These are phyloP conservation scores for Hoplias malabaricus DNA, from an alignment of 2,113 vertebrate species.

Conservation along the genomic window DNA sequence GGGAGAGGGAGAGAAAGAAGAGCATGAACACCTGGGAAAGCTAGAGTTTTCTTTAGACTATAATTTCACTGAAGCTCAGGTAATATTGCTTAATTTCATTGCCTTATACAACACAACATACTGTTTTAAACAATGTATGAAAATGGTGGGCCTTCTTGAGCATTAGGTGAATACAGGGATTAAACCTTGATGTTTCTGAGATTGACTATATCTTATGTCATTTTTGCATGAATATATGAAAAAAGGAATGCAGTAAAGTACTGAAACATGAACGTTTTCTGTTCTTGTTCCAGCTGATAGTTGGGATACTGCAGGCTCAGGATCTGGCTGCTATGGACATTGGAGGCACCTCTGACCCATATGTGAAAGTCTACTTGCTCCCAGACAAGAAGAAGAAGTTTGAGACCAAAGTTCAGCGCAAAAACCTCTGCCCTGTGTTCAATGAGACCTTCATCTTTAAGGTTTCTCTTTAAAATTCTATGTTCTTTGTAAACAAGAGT, in stretches of 20 bases:
- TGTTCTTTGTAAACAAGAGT: too few species aligned
- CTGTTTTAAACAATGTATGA: background rate
- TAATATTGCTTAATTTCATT: constrained; percentile 28
- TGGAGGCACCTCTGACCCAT: constrained; percentile 88
- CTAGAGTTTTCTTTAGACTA: constrained; percentile 88
- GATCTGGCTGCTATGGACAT: constrained; percentile 87
- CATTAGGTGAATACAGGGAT: background rate
- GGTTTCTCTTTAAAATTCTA: constrained; percentile 62
- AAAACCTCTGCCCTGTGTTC: constrained; percentile 87
- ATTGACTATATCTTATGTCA: background rate
- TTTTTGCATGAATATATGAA: too few species aligned
- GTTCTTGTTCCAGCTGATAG: constrained; percentile 76
- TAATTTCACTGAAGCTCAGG: constrained; percentile 85
- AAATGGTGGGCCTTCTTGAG: background rate
- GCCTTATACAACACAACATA: background rate
- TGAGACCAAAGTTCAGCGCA: constrained; percentile 89
- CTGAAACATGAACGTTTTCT: background rate
- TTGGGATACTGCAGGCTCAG: constrained; percentile 85
- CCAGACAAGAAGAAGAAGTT: constrained; percentile 88
- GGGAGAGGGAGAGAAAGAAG: constrained; percentile 72
- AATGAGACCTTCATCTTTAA: constrained; percentile 88
- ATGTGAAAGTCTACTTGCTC: constrained; percentile 84
- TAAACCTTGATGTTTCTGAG: background rate
- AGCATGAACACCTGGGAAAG: constrained; percentile 80
- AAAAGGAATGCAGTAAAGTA: background rate